Conservation (phyloP, 2,888 invertebrate genomes). For the Ormyrus rosae region DNA sequence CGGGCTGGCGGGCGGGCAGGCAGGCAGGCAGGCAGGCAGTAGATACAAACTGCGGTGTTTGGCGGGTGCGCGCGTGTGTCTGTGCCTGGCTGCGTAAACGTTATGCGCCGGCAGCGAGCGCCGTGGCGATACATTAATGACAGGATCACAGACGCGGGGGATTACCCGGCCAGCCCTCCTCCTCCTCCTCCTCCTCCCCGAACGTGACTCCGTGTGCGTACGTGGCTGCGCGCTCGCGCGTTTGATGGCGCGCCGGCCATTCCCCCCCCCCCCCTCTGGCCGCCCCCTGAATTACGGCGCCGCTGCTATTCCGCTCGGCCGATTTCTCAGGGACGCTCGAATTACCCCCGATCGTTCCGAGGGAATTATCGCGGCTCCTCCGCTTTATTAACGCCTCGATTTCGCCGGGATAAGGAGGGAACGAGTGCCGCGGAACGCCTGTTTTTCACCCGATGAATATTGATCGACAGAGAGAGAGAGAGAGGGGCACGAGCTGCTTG, state of each 20-base stretch:
- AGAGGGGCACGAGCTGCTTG: no score
- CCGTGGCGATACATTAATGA: constrained; percentile 70
- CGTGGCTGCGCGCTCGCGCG: constrained; percentile 56
- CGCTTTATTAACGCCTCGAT: not conserved
- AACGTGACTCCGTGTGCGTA: constrained; percentile 3
- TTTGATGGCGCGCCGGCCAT: constrained; percentile 67
- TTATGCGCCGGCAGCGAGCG: constrained; percentile 34
- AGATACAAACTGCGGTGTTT: constrained; percentile 31
- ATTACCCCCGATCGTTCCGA: constrained; percentile 42
- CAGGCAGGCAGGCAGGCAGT: not conserved
- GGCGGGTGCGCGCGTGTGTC: constrained; percentile 24
- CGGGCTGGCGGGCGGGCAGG: not conserved
- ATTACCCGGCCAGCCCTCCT: constrained; percentile 16
- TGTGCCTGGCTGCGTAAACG: constrained; percentile 40
- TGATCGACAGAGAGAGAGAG: no score
- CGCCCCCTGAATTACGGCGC: constrained; percentile 66
- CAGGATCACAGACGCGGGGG: constrained; percentile 60
- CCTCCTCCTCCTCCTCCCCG: no score
- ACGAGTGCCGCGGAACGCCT: no score
- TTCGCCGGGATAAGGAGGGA: no score
- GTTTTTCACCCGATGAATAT: no score
- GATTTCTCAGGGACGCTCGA: constrained; percentile 62
- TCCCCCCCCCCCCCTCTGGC: constrained; percentile 54
- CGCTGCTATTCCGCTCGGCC: constrained; percentile 63
- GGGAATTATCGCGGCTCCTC: constrained; percentile 28